Percentiles rank a stretch among this genome's conserved stretches.
These are phyloP conservation scores for Plutella xylostella DNA, from an alignment of 2,888 invertebrate species.

Conservation along the genomic window DNA sequence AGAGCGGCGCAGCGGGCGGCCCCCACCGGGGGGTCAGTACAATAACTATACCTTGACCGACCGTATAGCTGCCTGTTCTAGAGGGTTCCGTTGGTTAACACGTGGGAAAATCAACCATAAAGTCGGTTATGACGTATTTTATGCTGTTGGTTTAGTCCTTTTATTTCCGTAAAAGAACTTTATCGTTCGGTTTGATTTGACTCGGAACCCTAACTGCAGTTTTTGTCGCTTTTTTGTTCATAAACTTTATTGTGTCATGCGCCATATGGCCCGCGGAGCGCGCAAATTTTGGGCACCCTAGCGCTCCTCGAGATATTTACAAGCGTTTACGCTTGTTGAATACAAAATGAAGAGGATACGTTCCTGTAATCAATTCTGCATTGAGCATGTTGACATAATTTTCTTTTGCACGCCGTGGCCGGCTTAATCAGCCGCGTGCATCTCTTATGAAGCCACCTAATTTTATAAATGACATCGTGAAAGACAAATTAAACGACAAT, in stretches of 20 bases:
- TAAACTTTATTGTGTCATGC: slow-evolving; percentile 49
- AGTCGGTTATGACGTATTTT: no score
- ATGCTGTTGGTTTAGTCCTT: no score
- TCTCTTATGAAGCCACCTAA: not conserved
- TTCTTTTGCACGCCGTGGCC: not conserved
- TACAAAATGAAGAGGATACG: slow-evolving; percentile 13
- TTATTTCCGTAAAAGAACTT: no score
- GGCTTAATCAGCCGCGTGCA: no score
- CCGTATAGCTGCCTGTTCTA: slow-evolving; percentile 20
- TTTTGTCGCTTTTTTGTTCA: slow-evolving; percentile 38
- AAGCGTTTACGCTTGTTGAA: slow-evolving; percentile 8
- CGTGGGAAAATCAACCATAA: no score
- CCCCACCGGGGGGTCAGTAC: slow-evolving; percentile 37
- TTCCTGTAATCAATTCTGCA: not conserved
- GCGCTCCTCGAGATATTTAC: slow-evolving; percentile 10
- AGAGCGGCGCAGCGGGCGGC: slow-evolving; percentile 46
- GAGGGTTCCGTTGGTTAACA: no score
- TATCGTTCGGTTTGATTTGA: not conserved
- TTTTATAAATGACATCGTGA: not conserved
- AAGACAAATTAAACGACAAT: not conserved
- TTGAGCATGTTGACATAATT: not conserved
- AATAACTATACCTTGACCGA: slow-evolving; percentile 29
- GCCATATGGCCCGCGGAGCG: slow-evolving; percentile 37
- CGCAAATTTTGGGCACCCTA: slow-evolving; percentile 37
- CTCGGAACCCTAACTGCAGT: slow-evolving; percentile 14